phyloP scores from a whole-genome alignment of 1,140 invertebrate species.

The Lordiphosa mommai region DNA sequence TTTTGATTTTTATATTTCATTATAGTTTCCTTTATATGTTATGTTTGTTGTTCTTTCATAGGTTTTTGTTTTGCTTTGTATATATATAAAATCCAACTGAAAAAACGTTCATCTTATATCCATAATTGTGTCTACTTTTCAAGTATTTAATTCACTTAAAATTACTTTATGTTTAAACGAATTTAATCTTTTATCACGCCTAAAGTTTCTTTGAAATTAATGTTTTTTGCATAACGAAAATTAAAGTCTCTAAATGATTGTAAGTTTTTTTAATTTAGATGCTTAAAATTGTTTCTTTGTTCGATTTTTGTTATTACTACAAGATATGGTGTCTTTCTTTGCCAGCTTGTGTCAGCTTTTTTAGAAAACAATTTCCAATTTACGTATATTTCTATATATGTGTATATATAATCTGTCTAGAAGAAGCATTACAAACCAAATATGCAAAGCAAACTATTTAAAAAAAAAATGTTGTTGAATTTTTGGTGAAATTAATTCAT shows the following conservation, averaged over 20 bases:
- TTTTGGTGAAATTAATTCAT: slow-evolving; percentile 41
- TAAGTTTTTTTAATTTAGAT: slow-evolving; percentile 19
- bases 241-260: slow-evolving; percentile 11
- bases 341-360: neutral
- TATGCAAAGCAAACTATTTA: neutral
- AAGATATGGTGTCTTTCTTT: slow-evolving; percentile 14
- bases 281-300: slow-evolving; percentile 5
- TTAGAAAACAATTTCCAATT: slow-evolving; percentile 12
- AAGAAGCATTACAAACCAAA: slow-evolving; percentile 4
- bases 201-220: slow-evolving; percentile 49
- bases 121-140: slow-evolving; percentile 62
- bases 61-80: neutral
- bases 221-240: slow-evolving; percentile 23
- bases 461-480: no score
- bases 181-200: slow-evolving; percentile 54
- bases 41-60: slow-evolving; percentile 10
- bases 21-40: slow-evolving; percentile 8
- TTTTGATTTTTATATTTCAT: slow-evolving; percentile 12
- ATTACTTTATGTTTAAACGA: slow-evolving; percentile 34
- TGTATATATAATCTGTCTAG: slow-evolving; percentile 3
- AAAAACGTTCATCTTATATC: slow-evolving; percentile 25
- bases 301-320: slow-evolving; percentile 2
- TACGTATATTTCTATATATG: slow-evolving; percentile 9
- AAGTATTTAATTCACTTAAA: slow-evolving; percentile 53
- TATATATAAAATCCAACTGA: slow-evolving; percentile 30